phyloP scores from a whole-genome alignment of 64 coral and sea anemone genomes.

The Montipora capricornis region DNA sequence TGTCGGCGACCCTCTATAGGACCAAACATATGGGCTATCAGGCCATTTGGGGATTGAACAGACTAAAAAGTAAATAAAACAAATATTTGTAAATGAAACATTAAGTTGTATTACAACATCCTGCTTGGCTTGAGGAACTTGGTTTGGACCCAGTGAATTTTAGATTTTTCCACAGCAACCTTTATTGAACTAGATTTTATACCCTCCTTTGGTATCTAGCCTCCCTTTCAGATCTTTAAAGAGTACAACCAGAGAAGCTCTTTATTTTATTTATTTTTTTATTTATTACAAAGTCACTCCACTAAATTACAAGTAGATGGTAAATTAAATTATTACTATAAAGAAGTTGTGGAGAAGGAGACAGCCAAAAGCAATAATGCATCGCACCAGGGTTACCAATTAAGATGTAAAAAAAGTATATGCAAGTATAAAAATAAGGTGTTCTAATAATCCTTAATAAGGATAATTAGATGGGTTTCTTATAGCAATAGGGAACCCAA shows the following conservation, averaged over 20 bases:
- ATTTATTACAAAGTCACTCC: conserved; percentile 25
- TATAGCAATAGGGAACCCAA: conserved; percentile 52
- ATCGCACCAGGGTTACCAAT: conserved; percentile 7
- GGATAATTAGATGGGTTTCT: conserved; percentile 29
- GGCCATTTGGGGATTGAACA: conserved; percentile 61
- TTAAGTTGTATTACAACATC: conserved; percentile 57
- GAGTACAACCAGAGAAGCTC: conserved; percentile 53
- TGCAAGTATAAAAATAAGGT: conserved; percentile 45
- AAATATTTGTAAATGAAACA: conserved; percentile 44
- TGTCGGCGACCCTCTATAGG: not conserved
- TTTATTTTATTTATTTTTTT: conserved; percentile 27
- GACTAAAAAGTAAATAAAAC: conserved; percentile 57
- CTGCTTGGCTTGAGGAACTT: not conserved
- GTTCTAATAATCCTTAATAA: conserved; percentile 66
- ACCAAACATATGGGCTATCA: conserved; percentile 73
- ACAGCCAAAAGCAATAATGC: conserved; percentile 17
- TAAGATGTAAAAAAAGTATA: conserved; percentile 5
- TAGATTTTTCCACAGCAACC: conserved; percentile 50
- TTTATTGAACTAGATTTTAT: conserved; percentile 67
- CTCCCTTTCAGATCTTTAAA: conserved; percentile 69
- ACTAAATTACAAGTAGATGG: conserved; percentile 12
- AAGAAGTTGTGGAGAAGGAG: not conserved
- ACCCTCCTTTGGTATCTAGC: conserved; percentile 51
- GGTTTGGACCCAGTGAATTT: conserved; percentile 59
- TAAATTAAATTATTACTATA: not conserved